These are phyloP conservation scores for Girardinus metallicus DNA, from an alignment of 2,797 vertebrate species.

Conservation along the genomic window DNA sequence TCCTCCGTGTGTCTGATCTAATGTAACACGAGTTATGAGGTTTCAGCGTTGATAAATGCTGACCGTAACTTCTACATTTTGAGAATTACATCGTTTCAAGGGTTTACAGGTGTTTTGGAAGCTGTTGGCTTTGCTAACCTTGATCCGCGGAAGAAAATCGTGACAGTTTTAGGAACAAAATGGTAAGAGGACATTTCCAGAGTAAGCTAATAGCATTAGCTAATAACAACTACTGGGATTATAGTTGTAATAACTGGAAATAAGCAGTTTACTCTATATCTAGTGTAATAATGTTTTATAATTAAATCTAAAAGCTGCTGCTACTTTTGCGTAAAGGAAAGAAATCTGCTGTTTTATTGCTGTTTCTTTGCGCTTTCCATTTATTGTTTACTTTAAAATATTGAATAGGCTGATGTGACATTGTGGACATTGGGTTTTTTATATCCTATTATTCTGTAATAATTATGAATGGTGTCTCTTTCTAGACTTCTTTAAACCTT, in stretches of 20 bases:
- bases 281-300: neutral
- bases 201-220: constrained; percentile 34
- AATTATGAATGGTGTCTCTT: neutral
- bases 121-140: neutral
- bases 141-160: neutral
- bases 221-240: constrained; percentile 15
- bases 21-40: neutral
- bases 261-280: neutral
- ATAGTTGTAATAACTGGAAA: neutral
- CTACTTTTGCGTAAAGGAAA: neutral
- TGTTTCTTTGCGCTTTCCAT: neutral
- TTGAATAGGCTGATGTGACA: neutral
- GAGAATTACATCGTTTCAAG: neutral
- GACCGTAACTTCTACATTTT: accelerated
- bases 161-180: constrained; percentile 18
- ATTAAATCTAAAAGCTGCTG: neutral
- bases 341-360: neutral
- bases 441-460: neutral
- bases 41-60: constrained; percentile 26
- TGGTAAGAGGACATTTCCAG: constrained; percentile 50
- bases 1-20: too few relatives aligned
- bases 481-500: neutral
- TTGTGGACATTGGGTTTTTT: neutral
- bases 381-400: neutral
- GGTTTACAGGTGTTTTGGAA: neutral